phyloP scores from a whole-genome alignment of 2,113 vertebrate species.

The Microcebus griseorufus region DNA sequence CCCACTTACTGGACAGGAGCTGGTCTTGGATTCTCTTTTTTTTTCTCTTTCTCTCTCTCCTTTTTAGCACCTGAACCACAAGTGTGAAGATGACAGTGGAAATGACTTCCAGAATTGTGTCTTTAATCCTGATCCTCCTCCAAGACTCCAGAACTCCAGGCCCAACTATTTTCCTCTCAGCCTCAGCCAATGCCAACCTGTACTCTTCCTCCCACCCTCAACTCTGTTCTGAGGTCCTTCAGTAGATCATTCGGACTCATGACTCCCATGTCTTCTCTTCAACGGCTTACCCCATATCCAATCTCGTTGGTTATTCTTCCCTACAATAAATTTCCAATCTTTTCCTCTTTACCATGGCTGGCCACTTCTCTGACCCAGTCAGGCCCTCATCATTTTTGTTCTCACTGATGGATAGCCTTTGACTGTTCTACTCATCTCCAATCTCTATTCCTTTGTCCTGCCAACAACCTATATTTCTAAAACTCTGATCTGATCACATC shows the following conservation, averaged over 20 bases:
- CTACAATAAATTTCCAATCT: not conserved
- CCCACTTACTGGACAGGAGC: too few relatives aligned
- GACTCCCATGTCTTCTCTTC: not conserved
- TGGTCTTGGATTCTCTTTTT: not conserved
- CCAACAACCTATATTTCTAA: not conserved
- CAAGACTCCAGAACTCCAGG: not conserved
- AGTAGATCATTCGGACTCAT: not conserved
- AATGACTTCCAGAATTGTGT: not conserved
- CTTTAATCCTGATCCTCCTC: not conserved
- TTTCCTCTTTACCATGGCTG: not conserved
- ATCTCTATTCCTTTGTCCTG: not conserved
- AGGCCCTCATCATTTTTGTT: not conserved
- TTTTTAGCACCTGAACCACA: not conserved
- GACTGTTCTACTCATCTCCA: not conserved
- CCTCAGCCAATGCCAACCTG: not conserved
- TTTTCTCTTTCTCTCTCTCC: not conserved
- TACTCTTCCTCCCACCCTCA: not conserved
- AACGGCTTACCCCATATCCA: not conserved
- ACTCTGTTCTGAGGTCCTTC: not conserved
- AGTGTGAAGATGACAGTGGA: not conserved
- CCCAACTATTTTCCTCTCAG: not conserved
- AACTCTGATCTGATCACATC: not conserved
- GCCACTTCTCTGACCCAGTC: not conserved
- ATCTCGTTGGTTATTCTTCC: not conserved
- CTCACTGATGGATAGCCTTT: not conserved